A percentile compares a stretch with the other conserved stretches of the same genome.
phyloP scores from a whole-genome alignment of 2,888 invertebrate genomes.

The Rhagophthalmus giganteus region DNA sequence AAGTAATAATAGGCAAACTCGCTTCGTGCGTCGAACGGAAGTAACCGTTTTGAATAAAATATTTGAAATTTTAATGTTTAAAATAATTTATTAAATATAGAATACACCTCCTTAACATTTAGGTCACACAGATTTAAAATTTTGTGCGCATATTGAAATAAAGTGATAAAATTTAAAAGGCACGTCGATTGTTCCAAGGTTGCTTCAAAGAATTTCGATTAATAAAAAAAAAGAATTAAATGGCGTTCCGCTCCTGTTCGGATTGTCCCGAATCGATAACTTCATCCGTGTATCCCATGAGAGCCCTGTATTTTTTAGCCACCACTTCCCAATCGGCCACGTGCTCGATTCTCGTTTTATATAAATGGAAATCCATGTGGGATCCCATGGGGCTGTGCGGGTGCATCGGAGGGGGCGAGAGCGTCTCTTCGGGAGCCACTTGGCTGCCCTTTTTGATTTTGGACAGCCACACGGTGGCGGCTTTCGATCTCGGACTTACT shows the following conservation, averaged over 20 bases:
- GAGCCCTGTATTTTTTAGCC: conserved; percentile 82
- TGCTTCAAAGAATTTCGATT: no score
- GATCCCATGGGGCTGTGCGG: conserved; percentile 85
- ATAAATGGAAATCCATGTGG: conserved; percentile 77
- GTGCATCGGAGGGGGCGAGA: conserved; percentile 74
- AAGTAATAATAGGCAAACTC: no score
- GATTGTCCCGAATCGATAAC: conserved; percentile 52
- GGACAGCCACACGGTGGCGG: conserved; percentile 85
- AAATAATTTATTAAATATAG: no score
- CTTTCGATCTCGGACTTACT: conserved; percentile 82
- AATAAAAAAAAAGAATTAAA: not conserved
- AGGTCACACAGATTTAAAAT: no score
- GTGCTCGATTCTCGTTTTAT: conserved; percentile 78
- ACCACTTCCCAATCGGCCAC: conserved; percentile 91
- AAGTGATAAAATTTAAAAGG: no score
- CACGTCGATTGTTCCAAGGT: no score
- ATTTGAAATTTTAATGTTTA: no score
- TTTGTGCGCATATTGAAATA: no score
- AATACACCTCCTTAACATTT: no score
- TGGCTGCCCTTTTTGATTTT: conserved; percentile 81
- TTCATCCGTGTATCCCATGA: conserved; percentile 67
- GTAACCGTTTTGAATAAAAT: no score
- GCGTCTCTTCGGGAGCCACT: conserved; percentile 78
- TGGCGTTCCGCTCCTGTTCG: conserved; percentile 40
- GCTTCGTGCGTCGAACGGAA: no score